These are phyloP conservation scores for Sylvilagus bachmani DNA, from an alignment of 2,113 vertebrate species.

Conservation along the genomic window DNA sequence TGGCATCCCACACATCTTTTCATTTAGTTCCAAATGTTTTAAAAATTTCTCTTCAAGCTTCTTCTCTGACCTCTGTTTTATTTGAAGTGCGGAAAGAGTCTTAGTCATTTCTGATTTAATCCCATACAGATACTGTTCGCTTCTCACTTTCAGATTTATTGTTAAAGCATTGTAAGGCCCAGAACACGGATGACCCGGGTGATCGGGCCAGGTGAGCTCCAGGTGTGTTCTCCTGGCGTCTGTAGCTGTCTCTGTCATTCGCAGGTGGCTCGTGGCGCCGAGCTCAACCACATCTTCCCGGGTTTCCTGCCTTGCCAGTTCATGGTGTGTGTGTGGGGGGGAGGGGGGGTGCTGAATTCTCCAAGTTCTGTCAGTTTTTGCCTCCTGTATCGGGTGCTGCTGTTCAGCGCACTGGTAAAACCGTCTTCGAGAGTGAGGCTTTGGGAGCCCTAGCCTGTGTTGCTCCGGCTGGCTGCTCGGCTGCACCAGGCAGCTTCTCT, in stretches of 20 bases:
- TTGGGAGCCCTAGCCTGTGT: background rate
- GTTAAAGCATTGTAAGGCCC: background rate
- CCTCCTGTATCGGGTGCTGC: too few relatives aligned
- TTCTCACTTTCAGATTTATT: too few relatives aligned
- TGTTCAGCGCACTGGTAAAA: background rate
- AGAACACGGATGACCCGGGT: background rate
- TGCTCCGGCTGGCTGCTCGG: background rate
- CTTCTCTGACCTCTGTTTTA: background rate
- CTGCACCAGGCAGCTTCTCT: background rate
- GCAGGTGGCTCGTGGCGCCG: background rate
- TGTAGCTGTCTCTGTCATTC: background rate
- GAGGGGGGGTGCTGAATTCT: background rate
- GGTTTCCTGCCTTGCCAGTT: background rate
- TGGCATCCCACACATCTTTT: background rate
- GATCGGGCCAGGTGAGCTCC: background rate
- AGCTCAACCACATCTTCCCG: background rate
- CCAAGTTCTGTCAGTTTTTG: background rate
- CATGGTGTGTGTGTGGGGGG: too few relatives aligned
- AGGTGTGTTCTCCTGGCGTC: background rate
- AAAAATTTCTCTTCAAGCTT: background rate
- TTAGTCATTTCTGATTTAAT: background rate
- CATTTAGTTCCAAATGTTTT: background rate
- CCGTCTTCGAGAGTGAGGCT: too few relatives aligned
- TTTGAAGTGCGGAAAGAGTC: background rate
- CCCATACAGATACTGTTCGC: background rate